Evolutionary conservation across 2,888 invertebrate genomes (phyloP).

Genomic region (Amphimallon solstitiale): DNA sequence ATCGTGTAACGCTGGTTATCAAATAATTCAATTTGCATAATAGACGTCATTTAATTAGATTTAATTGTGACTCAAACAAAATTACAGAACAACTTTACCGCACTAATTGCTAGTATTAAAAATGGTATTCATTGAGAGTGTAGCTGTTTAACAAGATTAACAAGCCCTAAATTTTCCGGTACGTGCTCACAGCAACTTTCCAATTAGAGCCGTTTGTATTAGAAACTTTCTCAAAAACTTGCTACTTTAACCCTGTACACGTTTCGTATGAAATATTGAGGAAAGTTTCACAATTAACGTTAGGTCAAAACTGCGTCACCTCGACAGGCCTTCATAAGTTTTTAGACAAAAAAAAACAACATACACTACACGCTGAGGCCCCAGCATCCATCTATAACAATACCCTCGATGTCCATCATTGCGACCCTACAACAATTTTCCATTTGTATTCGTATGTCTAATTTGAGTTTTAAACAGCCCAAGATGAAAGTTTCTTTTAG

Average conservation of each 20-base stretch:
- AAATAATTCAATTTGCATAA: no score
- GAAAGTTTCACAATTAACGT: conserved; percentile 16
- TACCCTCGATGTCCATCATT: background rate
- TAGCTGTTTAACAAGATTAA: no score
- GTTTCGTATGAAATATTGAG: background rate
- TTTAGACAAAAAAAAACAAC: conserved; percentile 23
- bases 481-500: background rate
- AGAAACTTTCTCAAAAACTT: background rate
- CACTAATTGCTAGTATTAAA: no score
- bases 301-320: background rate
- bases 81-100: no score
- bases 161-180: background rate
- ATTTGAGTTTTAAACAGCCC: conserved; percentile 5
- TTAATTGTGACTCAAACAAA: no score
- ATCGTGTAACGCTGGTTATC: no score
- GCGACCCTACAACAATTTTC: conserved; percentile 14
- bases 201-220: conserved; percentile 18
- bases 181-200: background rate
- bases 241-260: background rate
- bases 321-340: conserved; percentile 7
- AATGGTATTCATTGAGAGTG: no score
- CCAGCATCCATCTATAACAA: background rate
- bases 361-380: background rate
- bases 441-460: conserved; percentile 2
- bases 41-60: no score